phyloP scores from a whole-genome alignment of 2,113 vertebrate genomes.

The Sturnus vulgaris region DNA sequence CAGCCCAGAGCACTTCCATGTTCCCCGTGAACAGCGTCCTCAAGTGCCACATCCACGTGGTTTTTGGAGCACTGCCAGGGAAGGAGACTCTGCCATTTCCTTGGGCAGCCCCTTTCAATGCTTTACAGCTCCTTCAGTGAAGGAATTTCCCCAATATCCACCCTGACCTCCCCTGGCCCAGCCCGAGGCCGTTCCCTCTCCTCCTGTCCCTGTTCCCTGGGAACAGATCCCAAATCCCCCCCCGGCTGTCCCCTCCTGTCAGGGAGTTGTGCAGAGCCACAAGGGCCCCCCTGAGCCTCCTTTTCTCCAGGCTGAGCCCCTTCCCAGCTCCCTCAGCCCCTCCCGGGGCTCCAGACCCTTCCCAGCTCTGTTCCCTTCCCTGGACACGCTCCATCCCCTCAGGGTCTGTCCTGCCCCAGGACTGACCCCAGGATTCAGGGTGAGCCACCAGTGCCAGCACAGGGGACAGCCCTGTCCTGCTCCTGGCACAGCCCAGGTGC shows the following conservation, averaged over 20 bases:
- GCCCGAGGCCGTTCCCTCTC: not conserved
- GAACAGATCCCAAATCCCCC: not conserved
- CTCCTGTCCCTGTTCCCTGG: not conserved
- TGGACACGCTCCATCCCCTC: not conserved
- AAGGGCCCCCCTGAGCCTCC: not conserved
- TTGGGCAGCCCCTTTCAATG: not conserved
- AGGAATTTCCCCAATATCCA: rapidly evolving
- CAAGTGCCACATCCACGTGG: too few relatives aligned
- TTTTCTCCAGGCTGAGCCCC: not conserved
- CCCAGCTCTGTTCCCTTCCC: not conserved
- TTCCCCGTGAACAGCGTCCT: not conserved
- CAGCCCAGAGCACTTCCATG: not conserved
- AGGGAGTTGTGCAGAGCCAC: not conserved
- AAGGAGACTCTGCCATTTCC: not conserved
- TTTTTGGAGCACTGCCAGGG: not conserved
- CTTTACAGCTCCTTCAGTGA: not conserved
- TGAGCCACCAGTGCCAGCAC: not conserved
- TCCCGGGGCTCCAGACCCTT: not conserved
- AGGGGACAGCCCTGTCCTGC: not conserved
- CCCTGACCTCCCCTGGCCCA: not conserved
- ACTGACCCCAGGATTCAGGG: rapidly evolving
- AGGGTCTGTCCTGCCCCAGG: rapidly evolving
- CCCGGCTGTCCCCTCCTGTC: not conserved
- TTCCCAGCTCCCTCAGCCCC: not conserved
- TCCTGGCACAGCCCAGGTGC: not conserved